A percentile compares a stretch with the other conserved stretches of the same genome.
Evolutionary conservation across 2,888 invertebrate genomes (phyloP).

Genomic region (Embidobia sp.): DNA sequence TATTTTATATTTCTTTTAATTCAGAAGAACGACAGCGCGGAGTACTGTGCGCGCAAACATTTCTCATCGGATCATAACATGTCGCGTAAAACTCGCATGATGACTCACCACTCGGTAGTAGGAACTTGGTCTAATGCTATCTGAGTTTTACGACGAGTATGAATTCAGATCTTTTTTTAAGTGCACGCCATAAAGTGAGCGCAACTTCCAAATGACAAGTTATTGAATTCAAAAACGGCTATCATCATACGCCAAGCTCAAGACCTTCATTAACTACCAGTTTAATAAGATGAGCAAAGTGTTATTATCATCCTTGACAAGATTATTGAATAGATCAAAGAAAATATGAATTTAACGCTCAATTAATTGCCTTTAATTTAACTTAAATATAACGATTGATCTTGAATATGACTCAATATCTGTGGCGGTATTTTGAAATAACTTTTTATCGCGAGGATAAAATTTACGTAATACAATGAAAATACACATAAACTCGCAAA

Average conservation of each 20-base stretch:
- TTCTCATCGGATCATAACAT: conserved; percentile 9
- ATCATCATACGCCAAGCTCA: not conserved
- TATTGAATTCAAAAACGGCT: conserved; percentile 14
- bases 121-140: conserved; percentile 3
- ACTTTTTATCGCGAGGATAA: too few relatives aligned
- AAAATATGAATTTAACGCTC: too few relatives aligned
- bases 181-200: conserved; percentile 15
- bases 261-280: not conserved
- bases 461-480: too few relatives aligned
- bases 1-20: conserved; percentile 33
- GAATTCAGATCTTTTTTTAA: conserved; percentile 31
- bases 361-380: too few relatives aligned
- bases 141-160: conserved; percentile 29
- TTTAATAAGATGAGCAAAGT: not conserved
- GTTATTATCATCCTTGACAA: not conserved
- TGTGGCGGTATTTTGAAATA: too few relatives aligned
- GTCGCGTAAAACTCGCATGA: conserved; percentile 25
- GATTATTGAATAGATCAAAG: too few relatives aligned
- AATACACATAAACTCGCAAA: too few relatives aligned
- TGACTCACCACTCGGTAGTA: conserved; percentile 16
- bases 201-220: conserved; percentile 7
- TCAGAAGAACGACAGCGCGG: not conserved
- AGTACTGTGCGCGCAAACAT: conserved; percentile 16
- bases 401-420: too few relatives aligned
- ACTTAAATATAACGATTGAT: too few relatives aligned